Percentiles rank a stretch among this genome's conserved stretches.
Conservation (phyloP, 2,888 invertebrate species). For the Azorinus chamasolen region DNA sequence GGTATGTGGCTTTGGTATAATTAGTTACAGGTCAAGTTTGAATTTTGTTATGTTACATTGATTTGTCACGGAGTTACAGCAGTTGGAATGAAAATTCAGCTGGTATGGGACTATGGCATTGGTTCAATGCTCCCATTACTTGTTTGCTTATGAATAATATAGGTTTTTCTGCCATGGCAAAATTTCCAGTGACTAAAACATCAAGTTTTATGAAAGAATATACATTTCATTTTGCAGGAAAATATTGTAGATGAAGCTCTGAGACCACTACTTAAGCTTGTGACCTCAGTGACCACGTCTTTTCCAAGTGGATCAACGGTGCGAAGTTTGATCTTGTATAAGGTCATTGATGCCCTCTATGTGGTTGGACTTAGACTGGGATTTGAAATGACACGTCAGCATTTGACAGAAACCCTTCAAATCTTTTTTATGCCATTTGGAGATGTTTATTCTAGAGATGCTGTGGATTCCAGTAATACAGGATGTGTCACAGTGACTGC, state of each 20-base stretch:
- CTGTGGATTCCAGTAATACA: not conserved
- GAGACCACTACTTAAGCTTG: constrained; percentile 92
- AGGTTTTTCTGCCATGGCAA: too few relatives aligned
- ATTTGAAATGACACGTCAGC: constrained; percentile 87
- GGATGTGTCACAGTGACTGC: too few relatives aligned
- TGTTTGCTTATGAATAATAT: too few relatives aligned
- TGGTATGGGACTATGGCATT: too few relatives aligned
- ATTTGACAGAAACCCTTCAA: constrained; percentile 83
- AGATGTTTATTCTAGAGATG: constrained; percentile 44
- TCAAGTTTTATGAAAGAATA: too few relatives aligned
- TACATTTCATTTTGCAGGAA: constrained; percentile 89
- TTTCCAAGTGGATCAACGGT: constrained; percentile 94
- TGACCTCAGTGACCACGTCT: constrained; percentile 92
- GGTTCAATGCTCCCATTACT: too few relatives aligned
- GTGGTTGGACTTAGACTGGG: constrained; percentile 88
- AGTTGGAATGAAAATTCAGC: too few relatives aligned
- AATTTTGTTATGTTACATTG: too few relatives aligned
- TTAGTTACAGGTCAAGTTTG: too few relatives aligned
- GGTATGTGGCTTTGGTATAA: too few relatives aligned
- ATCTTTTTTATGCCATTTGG: constrained; percentile 85
- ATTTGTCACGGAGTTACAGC: too few relatives aligned
- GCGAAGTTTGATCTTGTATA: constrained; percentile 92
- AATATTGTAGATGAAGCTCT: constrained; percentile 94
- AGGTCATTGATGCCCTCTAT: constrained; percentile 93
- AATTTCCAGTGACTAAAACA: too few relatives aligned